Evolutionary conservation across 2,797 vertebrate species (phyloP), one percentile per base, ranked within the genome.

Genomic region (Borostomias antarcticus): DNA sequence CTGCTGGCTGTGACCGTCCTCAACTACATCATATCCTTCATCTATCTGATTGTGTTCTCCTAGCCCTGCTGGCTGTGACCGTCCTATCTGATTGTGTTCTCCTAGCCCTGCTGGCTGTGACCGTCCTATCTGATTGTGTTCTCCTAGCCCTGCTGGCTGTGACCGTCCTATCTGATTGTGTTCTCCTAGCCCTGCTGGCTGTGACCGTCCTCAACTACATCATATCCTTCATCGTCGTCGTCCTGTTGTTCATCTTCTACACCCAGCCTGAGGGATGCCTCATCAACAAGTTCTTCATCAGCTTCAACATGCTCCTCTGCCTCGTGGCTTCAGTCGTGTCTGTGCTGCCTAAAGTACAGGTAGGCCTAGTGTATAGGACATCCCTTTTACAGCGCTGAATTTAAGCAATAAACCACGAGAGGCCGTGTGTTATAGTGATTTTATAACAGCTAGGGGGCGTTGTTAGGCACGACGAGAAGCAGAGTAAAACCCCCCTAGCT

Each of bases 251-350:
- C 50, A 0, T 91, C 28, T 93, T 93, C 82, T 98, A 96, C 88
- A 94, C 95, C 0, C 92, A 74, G 47, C 87, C 93, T 1, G 92
- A 93, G 21, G 91, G 72, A 63, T 99, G 97, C 72, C 51, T 72
- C 26, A 87, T 95, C 81, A 98, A 96, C 90, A 96, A 95, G 82
- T 92, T 94, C 88, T 98, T 98, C 90, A 95, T 98, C 83, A 94
- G 87, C 75, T 85, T 97, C 74, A 98, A 98, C 76, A 74, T 94
- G 83, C 56, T 95, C 37, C 75, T 95, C 47, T 98, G 96, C 69
- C 1, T 94, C 26, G 73, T 58, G 29, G 92, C 91, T 43, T 98
- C 97, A 17, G 4, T 94, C 15, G 17, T 94, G 66, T 98, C 97
- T 4, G 72, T 98, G 43, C 88, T 92, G 71, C 88, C 85, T 4